These are phyloP conservation scores for Rosalia funebris DNA, from an alignment of 2,888 invertebrate species.

Conservation along the genomic window DNA sequence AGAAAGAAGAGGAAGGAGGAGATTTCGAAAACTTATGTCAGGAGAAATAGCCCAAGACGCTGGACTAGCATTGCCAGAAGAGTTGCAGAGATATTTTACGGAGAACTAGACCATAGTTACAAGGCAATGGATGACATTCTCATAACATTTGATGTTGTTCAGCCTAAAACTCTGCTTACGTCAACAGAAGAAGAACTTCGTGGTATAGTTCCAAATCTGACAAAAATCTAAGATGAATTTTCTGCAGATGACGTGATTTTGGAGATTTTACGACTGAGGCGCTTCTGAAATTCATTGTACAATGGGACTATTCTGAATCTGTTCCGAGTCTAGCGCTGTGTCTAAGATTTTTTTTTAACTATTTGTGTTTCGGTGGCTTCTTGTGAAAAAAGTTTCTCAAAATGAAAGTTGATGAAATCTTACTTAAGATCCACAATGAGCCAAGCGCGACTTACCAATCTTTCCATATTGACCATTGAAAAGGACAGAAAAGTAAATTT, in stretches of 20 bases:
- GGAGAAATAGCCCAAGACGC: conserved; percentile 9
- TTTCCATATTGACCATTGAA: conserved; percentile 16
- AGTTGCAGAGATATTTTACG: conserved; percentile 20
- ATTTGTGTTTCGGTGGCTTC: conserved; percentile 19
- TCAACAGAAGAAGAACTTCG: conserved; percentile 21
- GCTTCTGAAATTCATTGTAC: conserved; percentile 13
- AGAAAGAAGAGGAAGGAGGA: conserved; percentile 16
- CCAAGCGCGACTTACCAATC: conserved; percentile 16
- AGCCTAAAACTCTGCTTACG: conserved; percentile 21
- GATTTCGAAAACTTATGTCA: conserved; percentile 10
- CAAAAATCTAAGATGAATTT: conserved; percentile 10
- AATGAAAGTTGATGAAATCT: conserved; percentile 15
- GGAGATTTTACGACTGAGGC: conserved; percentile 16
- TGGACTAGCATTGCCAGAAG: conserved; percentile 25
- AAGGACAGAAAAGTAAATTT: conserved; percentile 9
- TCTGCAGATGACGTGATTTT: conserved; percentile 2
- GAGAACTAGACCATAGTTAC: conserved; percentile 21
- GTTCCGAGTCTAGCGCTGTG: conserved; percentile 12
- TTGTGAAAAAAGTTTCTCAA: conserved; percentile 1
- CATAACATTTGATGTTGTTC: conserved; percentile 9
- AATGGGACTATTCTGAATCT: conserved; percentile 22
- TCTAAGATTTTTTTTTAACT: conserved; percentile 14
- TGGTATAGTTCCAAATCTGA: conserved; percentile 20
- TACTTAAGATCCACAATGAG: conserved; percentile 10
- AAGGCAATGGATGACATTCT: conserved; percentile 16